Evolutionary conservation across 2,113 vertebrate genomes (phyloP).

Genomic region (Dipodomys stephensi): DNA sequence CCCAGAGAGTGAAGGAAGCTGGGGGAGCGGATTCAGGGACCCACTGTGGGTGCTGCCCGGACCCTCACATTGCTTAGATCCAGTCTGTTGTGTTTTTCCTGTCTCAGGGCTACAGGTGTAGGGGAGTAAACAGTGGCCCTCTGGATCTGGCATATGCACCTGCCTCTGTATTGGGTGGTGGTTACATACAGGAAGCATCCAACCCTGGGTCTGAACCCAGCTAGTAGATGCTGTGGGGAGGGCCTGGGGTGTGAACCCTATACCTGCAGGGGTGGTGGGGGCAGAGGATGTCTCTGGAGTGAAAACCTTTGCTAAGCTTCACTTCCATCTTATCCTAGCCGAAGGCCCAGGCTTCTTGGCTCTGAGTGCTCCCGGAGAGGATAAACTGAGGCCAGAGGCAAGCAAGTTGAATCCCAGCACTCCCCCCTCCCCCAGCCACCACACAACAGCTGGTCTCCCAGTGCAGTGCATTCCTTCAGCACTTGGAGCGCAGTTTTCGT

Average conservation of each 20-base stretch:
- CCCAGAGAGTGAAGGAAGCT: conserved; percentile 47
- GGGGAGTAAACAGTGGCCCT: fast-evolving
- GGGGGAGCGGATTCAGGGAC: conserved; percentile 73
- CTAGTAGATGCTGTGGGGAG: too few species aligned
- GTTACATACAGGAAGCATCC: neutral
- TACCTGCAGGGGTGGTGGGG: too few species aligned
- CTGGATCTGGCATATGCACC: neutral
- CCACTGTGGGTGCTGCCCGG: conserved; percentile 11
- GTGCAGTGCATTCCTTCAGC: conserved; percentile 64
- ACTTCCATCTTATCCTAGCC: neutral
- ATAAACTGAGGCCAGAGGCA: conserved; percentile 64
- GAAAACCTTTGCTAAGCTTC: neutral
- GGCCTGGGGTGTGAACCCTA: neutral
- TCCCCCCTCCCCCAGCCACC: neutral
- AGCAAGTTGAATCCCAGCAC: neutral
- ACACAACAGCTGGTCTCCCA: conserved; percentile 71
- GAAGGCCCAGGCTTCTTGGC: neutral
- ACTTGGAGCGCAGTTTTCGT: conserved; percentile 63
- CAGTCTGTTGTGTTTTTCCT: neutral
- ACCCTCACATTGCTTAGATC: neutral
- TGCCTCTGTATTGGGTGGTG: neutral
- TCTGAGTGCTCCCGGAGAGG: neutral
- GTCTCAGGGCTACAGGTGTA: neutral
- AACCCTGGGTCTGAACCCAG: neutral
- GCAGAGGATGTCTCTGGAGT: neutral